phyloP scores from a whole-genome alignment of 2,888 invertebrate genomes.

The Himalopsyche anomala region DNA sequence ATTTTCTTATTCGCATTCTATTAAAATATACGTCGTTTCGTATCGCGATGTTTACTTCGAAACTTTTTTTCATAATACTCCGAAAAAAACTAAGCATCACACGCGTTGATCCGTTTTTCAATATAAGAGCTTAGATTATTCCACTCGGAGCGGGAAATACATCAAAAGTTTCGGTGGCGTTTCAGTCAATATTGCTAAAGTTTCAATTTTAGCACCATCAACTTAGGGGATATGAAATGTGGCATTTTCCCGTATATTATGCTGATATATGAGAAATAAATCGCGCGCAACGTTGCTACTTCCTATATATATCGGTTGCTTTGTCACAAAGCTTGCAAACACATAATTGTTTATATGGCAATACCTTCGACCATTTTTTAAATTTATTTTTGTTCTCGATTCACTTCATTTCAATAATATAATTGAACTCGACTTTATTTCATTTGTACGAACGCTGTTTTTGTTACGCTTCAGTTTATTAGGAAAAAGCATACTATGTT shows the following conservation, averaged over 20 bases:
- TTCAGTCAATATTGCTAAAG: slow-evolving; percentile 40
- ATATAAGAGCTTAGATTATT: slow-evolving; percentile 36
- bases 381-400: too few species aligned
- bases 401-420: too few species aligned
- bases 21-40: not conserved
- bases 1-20: too few species aligned
- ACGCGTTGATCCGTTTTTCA: slow-evolving; percentile 27
- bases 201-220: slow-evolving; percentile 42
- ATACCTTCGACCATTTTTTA: not conserved
- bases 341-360: not conserved
- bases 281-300: not conserved
- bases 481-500: too few species aligned
- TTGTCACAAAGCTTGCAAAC: slow-evolving; percentile 20
- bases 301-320: not conserved
- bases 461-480: too few species aligned
- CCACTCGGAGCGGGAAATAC: slow-evolving; percentile 18
- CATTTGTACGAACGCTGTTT: too few species aligned
- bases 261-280: slow-evolving; percentile 35
- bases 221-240: slow-evolving; percentile 37
- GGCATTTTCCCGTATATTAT: slow-evolving; percentile 40
- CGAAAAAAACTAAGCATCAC: slow-evolving; percentile 1
- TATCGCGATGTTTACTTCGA: not conserved
- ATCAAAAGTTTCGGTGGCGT: slow-evolving; percentile 36
- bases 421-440: too few species aligned
- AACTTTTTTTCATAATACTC: not conserved